phyloP scores from a whole-genome alignment of 2,113 vertebrate genomes.

The Archilochus colubris region DNA sequence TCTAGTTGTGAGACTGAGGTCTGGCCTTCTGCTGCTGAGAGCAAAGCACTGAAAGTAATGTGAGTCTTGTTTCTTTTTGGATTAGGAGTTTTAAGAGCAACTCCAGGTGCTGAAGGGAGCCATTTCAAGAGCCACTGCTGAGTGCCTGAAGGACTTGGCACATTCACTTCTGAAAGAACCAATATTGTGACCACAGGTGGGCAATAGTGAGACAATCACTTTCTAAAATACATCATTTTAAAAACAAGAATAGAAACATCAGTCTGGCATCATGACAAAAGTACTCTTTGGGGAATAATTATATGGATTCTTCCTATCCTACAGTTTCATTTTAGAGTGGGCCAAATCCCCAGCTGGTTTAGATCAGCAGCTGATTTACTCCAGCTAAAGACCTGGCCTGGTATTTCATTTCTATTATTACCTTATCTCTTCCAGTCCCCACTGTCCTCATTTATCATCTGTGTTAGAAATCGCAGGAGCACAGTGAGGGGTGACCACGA shows the following conservation, averaged over 20 bases:
- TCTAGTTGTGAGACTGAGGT: rapidly evolving
- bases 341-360: constrained; percentile 68
- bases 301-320: constrained; percentile 61
- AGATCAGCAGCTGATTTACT: constrained; percentile 69
- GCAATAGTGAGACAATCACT: constrained; percentile 66
- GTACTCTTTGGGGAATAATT: constrained; percentile 61
- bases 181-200: constrained; percentile 60
- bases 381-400: constrained; percentile 62
- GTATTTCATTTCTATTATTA: constrained; percentile 70
- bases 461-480: constrained; percentile 16
- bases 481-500: constrained; percentile 2
- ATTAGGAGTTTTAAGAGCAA: constrained; percentile 37
- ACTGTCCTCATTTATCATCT: constrained; percentile 57
- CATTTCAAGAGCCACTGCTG: constrained; percentile 17
- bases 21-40: rapidly evolving
- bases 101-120: constrained; percentile 52
- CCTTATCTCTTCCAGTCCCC: constrained; percentile 65
- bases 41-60: not conserved
- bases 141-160: constrained; percentile 57
- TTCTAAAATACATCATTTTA: constrained; percentile 64
- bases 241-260: constrained; percentile 70
- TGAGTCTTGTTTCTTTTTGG: not conserved
- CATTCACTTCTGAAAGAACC: constrained; percentile 39
- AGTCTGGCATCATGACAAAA: constrained; percentile 65
- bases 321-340: constrained; percentile 62